Base-by-base conservation (phyloP, 2,797 vertebrate species). In the Parotocinclus haroldoi region DNA sequence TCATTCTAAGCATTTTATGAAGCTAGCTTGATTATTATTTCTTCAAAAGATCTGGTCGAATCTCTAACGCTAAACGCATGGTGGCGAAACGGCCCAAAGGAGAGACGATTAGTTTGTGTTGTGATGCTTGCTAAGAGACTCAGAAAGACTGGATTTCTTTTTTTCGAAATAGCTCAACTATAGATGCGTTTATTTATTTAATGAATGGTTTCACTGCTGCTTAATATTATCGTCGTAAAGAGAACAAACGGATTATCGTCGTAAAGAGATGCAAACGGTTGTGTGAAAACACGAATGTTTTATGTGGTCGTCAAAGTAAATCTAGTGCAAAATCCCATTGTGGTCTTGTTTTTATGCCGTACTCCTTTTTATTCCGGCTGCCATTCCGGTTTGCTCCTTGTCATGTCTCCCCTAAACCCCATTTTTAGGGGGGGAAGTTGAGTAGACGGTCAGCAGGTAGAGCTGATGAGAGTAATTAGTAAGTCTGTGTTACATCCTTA, bases 121-220 rank as follows among this genome's bases (percentile, higher is more conserved):
- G 48, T 50, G 36, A 50, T 64, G 45, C 19, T 40, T 18, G 36
- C 12, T 5, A 2, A 48, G n/a, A 45, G 44, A 37, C 51, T 13
- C 10, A 12, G 49, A 76, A 10, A 1, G 54, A 52, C 38, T 27
- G 48, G 18, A 42, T 75, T 65, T 44, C 39, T 27, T 42, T 53
- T 7, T 5, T n/a, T n/a, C n/a, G n/a, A 18, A 38, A 12, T 9
- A 13, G 39, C n/a, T 9, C 38, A 39, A 54, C 46, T 4, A 46
- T 3, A 5, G 7, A 55, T 70, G 55, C 77, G 81, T 80, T 73
- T 90, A 91, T 91, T 92, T 92, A 91, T 91, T 90, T 85, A 69
- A 62, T 76, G 80, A 84, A 82, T 83, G 76, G 70, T 62, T 67
- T 76, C 75, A 78, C 72, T 77, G 68, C 55, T 80, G 76, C 72